Base-by-base conservation (phyloP, 1,140 invertebrate species). In the Arion vulgaris region DNA sequence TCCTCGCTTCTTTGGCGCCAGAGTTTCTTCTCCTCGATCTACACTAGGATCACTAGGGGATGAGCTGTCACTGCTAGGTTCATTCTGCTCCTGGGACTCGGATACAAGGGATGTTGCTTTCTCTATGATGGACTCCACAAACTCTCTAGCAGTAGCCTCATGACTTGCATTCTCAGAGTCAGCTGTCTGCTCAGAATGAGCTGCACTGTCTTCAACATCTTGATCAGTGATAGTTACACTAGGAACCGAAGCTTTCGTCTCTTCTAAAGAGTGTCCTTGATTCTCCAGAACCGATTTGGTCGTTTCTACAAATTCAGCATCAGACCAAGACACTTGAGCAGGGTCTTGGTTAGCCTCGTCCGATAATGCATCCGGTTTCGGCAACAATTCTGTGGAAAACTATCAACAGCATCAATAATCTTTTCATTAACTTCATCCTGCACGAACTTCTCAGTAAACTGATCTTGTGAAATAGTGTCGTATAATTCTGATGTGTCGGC, bases 21-120 rank as follows among this genome's bases (percentile, higher is more conserved):
- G n/a, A n/a, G 79, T 84, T 26, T 84, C 83, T 66, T 84, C 80
- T 28, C 84, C 81, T 68, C 81, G 49, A 2, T 82, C 81, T 23
- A 82, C 80, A 38, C 1, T 38, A 28, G 38, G 57, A 26, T 81
- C 71, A 1, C 39, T 32, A 26, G 49, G 0, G 62, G 68, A 45
- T 17, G 34, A 38, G 53, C 51, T 66, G 11, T 81, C 84, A 36
- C 34, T 62, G 39, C 49, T 34, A 17, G n/a, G 41, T 49, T 82
- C 72, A n/a, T 41, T 36, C 1, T 26, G 11, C 1, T 51, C 49
- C 69, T 39, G 26, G 19, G 71, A 62, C 74, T 78, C 68, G 0
- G 76, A n/a, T 17, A 77, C 83, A 26, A 71, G 19, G n/a, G 32
- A 72, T 32, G 68, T 79, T 32, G 66, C 66, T 32, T 83, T 80